These are phyloP conservation scores for Lepidocyrtinus sp. DNA, from an alignment of 2,888 invertebrate genomes.

Conservation along the genomic window DNA sequence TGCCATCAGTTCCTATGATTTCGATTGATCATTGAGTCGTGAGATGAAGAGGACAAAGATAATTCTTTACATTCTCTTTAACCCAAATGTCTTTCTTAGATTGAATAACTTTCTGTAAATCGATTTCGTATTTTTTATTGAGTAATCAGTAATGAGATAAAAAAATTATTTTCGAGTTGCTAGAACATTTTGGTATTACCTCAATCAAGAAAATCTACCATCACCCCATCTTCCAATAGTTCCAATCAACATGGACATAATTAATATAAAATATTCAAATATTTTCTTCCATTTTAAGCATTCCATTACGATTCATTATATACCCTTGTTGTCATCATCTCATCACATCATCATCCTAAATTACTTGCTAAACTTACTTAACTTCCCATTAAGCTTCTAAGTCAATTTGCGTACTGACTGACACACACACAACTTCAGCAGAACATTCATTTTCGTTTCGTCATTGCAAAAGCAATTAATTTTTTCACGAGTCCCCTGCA, in stretches of 20 bases:
- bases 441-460: not conserved
- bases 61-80: not conserved
- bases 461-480: not conserved
- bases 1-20: not conserved
- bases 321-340: not conserved
- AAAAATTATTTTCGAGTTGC: not conserved
- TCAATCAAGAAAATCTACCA: not conserved
- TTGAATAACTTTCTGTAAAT: too few species aligned
- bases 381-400: conserved; percentile 2
- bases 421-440: too few species aligned
- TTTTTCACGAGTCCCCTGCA: not conserved
- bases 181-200: too few species aligned
- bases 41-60: not conserved
- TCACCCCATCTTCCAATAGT: not conserved
- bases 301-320: conserved; percentile 13
- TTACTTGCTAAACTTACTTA: conserved; percentile 3
- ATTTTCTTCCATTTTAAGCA: too few species aligned
- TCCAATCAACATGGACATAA: not conserved
- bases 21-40: not conserved
- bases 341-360: not conserved
- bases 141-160: not conserved
- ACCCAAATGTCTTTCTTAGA: too few species aligned
- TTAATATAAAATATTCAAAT: not conserved
- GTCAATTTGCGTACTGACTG: not conserved
- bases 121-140: not conserved